phyloP scores from a whole-genome alignment of 2,888 invertebrate genomes.

The Clivina fossor region DNA sequence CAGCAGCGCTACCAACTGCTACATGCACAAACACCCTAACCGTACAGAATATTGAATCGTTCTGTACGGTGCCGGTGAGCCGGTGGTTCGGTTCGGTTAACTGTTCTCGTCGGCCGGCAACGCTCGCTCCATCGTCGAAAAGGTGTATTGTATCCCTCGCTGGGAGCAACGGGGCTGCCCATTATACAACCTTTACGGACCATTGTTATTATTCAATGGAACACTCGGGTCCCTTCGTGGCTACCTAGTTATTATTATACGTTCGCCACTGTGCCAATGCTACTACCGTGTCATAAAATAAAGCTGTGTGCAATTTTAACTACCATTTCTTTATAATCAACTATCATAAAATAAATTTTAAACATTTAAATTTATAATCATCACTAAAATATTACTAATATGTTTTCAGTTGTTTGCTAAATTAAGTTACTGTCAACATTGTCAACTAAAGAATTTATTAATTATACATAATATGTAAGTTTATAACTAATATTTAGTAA shows the following conservation, averaged over 20 bases:
- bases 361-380: not conserved
- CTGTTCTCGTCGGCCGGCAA: conserved; percentile 34
- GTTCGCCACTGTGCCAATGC: conserved; percentile 12
- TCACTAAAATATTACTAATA: not conserved
- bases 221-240: conserved; percentile 20
- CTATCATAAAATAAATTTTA: too few relatives aligned
- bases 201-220: conserved; percentile 26
- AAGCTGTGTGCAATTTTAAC: conserved; percentile 10
- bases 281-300: conserved; percentile 12
- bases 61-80: conserved; percentile 25
- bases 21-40: conserved; percentile 29
- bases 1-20: conserved; percentile 36
- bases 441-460: too few relatives aligned
- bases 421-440: too few relatives aligned
- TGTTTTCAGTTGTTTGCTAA: not conserved
- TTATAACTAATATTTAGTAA: too few relatives aligned
- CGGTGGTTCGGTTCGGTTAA: too few relatives aligned
- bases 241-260: conserved; percentile 29
- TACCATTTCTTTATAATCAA: too few relatives aligned
- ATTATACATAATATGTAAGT: too few relatives aligned
- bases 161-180: conserved; percentile 32
- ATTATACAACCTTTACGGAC: conserved; percentile 27
- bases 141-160: conserved; percentile 34
- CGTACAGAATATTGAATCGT: not conserved
- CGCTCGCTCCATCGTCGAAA: conserved; percentile 35